phyloP scores from a whole-genome alignment of 2,888 invertebrate genomes.

The Lutraria lutraria region DNA sequence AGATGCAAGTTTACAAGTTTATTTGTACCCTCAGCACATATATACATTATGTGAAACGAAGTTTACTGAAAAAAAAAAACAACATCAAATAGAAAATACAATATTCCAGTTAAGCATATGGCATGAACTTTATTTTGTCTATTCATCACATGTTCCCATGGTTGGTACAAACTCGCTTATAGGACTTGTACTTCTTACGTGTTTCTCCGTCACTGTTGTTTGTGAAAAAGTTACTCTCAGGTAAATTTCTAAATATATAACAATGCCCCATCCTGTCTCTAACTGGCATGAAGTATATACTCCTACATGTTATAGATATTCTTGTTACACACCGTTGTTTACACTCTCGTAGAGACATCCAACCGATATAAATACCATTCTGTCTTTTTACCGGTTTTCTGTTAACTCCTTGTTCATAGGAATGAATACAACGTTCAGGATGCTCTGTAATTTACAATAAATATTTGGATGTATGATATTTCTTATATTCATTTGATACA shows the following conservation, averaged over 20 bases:
- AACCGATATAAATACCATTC: neutral
- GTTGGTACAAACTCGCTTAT: neutral
- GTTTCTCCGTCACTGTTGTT: neutral
- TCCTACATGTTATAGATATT: neutral
- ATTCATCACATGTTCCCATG: too few relatives aligned
- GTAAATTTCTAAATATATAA: neutral
- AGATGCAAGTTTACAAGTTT: too few relatives aligned
- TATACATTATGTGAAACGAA: too few relatives aligned
- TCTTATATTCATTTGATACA: too few relatives aligned
- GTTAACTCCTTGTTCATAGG: neutral
- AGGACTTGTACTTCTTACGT: neutral
- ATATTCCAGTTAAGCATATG: too few relatives aligned
- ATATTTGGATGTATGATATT: too few relatives aligned
- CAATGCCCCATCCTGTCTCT: neutral
- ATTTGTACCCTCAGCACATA: too few relatives aligned
- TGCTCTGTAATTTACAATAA: neutral
- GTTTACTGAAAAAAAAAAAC: too few relatives aligned
- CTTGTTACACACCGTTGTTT: neutral
- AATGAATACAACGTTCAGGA: conserved; percentile 12
- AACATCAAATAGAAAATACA: too few relatives aligned
- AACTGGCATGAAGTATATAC: neutral
- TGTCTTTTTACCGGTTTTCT: neutral
- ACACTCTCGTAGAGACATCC: neutral
- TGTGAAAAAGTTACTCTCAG: neutral
- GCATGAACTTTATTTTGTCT: too few relatives aligned